These are phyloP conservation scores for Gadus chalcogrammus DNA, from an alignment of 2,113 vertebrate species.

Conservation along the genomic window DNA sequence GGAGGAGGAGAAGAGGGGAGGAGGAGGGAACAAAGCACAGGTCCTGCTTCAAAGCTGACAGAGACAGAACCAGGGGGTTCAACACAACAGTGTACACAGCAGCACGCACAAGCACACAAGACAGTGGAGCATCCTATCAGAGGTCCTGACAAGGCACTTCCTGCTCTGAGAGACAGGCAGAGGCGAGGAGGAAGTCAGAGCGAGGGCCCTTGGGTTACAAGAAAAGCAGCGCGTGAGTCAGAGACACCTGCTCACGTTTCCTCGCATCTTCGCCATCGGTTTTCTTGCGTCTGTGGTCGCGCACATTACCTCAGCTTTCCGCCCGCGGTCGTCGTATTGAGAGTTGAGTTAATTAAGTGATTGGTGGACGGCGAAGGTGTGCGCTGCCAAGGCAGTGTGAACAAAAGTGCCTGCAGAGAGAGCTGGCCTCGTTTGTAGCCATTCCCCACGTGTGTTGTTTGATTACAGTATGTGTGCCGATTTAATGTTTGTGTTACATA, in stretches of 20 bases:
- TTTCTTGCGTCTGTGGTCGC: constrained; percentile 50
- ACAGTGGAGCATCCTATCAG: not conserved
- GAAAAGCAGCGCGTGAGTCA: constrained; percentile 48
- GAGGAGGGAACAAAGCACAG: not conserved
- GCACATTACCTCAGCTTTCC: constrained; percentile 58
- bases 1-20: not conserved
- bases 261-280: constrained; percentile 21
- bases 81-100: not conserved
- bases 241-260: constrained; percentile 71
- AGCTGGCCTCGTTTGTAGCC: too few species aligned
- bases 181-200: constrained; percentile 46
- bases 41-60: not conserved
- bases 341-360: constrained; percentile 63
- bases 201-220: constrained; percentile 44
- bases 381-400: constrained; percentile 32
- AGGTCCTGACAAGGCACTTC: constrained; percentile 27
- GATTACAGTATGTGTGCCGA: too few species aligned
- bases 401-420: not conserved
- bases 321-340: constrained; percentile 67
- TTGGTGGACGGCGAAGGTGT: constrained; percentile 32
- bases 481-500: too few species aligned
- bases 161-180: not conserved
- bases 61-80: not conserved
- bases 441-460: too few species aligned
- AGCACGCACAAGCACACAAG: not conserved